A percentile compares a stretch with the other conserved stretches of the same genome.
These are phyloP conservation scores for Onychomys arenicola DNA, from an alignment of 2,797 vertebrate genomes.

Conservation along the genomic window DNA sequence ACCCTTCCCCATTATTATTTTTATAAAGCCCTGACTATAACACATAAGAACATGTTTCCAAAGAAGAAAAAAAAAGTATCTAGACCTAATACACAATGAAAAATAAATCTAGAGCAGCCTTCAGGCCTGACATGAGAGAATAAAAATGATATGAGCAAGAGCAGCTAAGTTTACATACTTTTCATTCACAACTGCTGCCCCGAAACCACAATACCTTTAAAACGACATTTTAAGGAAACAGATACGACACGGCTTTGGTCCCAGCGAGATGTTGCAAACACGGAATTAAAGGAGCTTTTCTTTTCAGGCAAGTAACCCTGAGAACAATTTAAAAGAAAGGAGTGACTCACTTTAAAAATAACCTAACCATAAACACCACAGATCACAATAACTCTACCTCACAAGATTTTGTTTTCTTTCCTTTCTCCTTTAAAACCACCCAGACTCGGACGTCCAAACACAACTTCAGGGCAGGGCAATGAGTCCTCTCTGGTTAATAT, in stretches of 20 bases:
- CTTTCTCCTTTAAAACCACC: slow-evolving; percentile 60
- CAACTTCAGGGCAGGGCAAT: slow-evolving; percentile 83
- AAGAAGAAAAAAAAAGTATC: slow-evolving; percentile 84
- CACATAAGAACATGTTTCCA: slow-evolving; percentile 82
- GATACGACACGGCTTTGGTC: slow-evolving; percentile 81
- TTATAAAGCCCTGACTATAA: slow-evolving; percentile 82
- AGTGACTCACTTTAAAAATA: slow-evolving; percentile 84
- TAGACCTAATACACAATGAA: slow-evolving; percentile 90
- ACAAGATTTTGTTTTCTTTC: slow-evolving; percentile 15
- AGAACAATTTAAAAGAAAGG: slow-evolving; percentile 79
- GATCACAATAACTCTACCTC: slow-evolving; percentile 74
- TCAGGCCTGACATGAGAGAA: slow-evolving; percentile 90
- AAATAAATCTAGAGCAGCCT: slow-evolving; percentile 91
- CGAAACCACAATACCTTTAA: slow-evolving; percentile 90
- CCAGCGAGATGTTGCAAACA: slow-evolving; percentile 71
- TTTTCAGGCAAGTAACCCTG: slow-evolving; percentile 80
- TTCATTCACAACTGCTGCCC: slow-evolving; percentile 91
- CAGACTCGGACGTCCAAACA: slow-evolving; percentile 84
- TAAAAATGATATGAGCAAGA: slow-evolving; percentile 91
- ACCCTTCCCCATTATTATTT: slow-evolving; percentile 84
- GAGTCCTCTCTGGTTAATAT: slow-evolving; percentile 85
- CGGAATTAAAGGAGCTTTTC: slow-evolving; percentile 86
- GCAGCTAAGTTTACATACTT: slow-evolving; percentile 91
- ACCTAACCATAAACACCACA: slow-evolving; percentile 82
- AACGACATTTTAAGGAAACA: slow-evolving; percentile 88